Conservation (phyloP, 1,140 invertebrate genomes). For the Drosophila nebulosa region DNA sequence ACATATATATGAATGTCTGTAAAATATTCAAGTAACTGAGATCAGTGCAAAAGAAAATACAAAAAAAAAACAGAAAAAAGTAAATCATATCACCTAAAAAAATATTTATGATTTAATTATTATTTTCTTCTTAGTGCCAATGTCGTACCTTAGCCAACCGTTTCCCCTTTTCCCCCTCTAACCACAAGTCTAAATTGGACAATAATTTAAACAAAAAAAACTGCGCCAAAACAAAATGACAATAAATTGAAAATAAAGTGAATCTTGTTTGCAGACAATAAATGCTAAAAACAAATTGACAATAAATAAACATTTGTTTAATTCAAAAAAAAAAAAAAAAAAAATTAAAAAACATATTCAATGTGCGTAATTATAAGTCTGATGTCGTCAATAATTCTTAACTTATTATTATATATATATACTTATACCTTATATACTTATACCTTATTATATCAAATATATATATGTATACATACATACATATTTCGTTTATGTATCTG, state of each 20-base stretch:
- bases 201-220: neutral
- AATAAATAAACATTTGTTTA: neutral
- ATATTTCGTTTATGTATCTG: slow-evolving; percentile 47
- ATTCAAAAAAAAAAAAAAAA: slow-evolving; percentile 41
- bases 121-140: slow-evolving; percentile 55
- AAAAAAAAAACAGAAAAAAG: neutral
- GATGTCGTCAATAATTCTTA: slow-evolving; percentile 73
- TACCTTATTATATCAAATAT: too few relatives aligned
- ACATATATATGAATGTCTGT: slow-evolving; percentile 29
- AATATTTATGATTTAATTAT: slow-evolving; percentile 30
- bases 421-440: neutral
- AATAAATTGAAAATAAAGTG: neutral
- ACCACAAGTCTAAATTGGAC: neutral
- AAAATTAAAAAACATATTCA: slow-evolving; percentile 47
- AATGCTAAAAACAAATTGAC: neutral
- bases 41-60: slow-evolving; percentile 54
- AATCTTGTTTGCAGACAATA: neutral
- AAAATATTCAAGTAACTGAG: slow-evolving; percentile 63
- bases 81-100: slow-evolving; percentile 60
- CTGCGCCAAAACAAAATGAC: neutral
- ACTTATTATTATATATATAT: slow-evolving; percentile 1
- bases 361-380: slow-evolving; percentile 79
- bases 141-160: slow-evolving; percentile 49
- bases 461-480: slow-evolving; percentile 21
- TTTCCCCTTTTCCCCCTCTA: neutral